Base-by-base conservation (phyloP, 2,797 vertebrate species). In the Nannoperca obscura region DNA sequence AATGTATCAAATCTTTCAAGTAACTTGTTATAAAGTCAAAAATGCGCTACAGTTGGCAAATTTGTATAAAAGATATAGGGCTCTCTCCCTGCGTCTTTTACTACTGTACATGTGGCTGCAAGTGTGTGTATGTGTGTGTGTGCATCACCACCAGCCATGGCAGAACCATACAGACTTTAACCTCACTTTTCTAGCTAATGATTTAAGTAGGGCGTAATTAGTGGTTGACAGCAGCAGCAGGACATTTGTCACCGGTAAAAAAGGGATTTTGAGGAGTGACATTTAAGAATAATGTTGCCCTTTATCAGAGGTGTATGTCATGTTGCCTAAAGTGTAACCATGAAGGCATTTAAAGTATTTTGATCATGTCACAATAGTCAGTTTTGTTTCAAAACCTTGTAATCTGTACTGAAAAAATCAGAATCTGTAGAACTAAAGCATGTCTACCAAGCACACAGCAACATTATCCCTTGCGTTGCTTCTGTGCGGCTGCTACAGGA, bases 151-250 rank as follows among this genome's bases (percentile, higher is more conserved):
- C 66, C 64, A 42, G 38, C 44, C 55, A 55, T 68, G 74, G 82
- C 53, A 82, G 64, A 83, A 84, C 80, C 84, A 64, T 17, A 11
- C 83, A 89, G 83, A 90, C 75, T 89, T 91, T 80, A 90, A 72
- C 82, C 89, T 89, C 59, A 75, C 82, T 92, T 93, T 91, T 69
- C 84, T 67, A 65, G 80, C 81, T 88, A 91, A 91, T 93, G 87
- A 91, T 90, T 92, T 90, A 89, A 92, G 88, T 78, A 84, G 71
- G 70, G 30, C 58, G 66, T 90, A 91, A 93, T 92, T 92, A 93
- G 89, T 77, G 53, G 59, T 58, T 88, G 93, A 93, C 91, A 93
- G 88, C 76, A 79, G 58, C 80, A 84, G 85, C 85, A 88, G 85
- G 87, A 92, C 83, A 91, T 93, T 92, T 89, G 77, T 94, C 91